Conservation (phyloP, 1,140 invertebrate species). For the Anadara kagoshimensis region DNA sequence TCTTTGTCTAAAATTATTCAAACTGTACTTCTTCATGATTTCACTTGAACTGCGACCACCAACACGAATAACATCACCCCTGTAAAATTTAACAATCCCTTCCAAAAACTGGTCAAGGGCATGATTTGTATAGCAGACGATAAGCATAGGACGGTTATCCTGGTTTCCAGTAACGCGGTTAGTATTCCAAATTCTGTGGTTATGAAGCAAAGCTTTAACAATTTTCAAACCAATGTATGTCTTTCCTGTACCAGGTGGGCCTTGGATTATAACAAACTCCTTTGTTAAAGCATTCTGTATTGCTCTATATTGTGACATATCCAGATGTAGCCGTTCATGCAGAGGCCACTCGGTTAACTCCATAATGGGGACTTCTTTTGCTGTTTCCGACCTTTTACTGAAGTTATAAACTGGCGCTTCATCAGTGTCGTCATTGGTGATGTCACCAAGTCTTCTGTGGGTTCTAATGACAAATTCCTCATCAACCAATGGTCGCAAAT, state of each 20-base stretch:
- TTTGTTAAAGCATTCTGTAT: conserved; percentile 73
- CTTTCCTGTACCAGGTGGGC: conserved; percentile 71
- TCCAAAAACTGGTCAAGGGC: conserved; percentile 93
- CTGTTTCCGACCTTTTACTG: conserved; percentile 15
- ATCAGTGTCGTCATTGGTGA: neutral
- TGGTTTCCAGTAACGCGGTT: conserved; percentile 5
- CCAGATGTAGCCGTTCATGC: conserved; percentile 60
- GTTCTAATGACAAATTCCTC: conserved; percentile 36
- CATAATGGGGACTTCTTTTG: conserved; percentile 38
- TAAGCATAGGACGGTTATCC: conserved; percentile 78
- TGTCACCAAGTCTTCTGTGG: conserved; percentile 21
- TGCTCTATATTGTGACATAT: conserved; percentile 74
- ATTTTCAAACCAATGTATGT: conserved; percentile 72
- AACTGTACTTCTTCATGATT: conserved; percentile 44
- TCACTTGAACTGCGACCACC: conserved; percentile 81
- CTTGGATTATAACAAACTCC: conserved; percentile 83
- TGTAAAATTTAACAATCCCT: conserved; percentile 72
- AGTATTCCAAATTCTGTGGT: conserved; percentile 58
- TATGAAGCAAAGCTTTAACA: conserved; percentile 66
- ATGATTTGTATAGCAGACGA: conserved; percentile 91
- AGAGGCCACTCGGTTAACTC: conserved; percentile 59
- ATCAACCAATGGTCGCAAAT: conserved; percentile 55
- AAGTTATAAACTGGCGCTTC: conserved; percentile 27
- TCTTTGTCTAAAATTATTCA: conserved; percentile 35
- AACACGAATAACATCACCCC: conserved; percentile 79